Percentiles rank a stretch among this genome's conserved stretches.
Conservation (phyloP, 1,140 invertebrate genomes). For the Harlomillsia oculata region DNA sequence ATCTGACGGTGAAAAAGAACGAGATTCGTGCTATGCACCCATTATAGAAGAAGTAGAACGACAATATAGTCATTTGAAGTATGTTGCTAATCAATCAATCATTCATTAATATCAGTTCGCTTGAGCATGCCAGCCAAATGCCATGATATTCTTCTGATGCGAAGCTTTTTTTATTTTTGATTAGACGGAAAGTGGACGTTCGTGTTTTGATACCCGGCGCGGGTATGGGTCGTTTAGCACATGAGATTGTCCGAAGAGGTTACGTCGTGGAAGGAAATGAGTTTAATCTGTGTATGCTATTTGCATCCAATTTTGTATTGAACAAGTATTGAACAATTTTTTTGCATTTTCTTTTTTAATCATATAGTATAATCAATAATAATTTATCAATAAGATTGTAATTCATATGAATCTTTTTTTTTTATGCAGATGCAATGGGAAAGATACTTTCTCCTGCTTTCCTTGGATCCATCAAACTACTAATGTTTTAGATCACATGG, state of each 20-base stretch:
- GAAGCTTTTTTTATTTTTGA: constrained; percentile 8
- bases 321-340: constrained; percentile 56
- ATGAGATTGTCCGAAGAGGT: constrained; percentile 79
- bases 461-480: constrained; percentile 91
- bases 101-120: too few relatives aligned
- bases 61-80: constrained; percentile 52
- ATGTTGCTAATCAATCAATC: too few relatives aligned
- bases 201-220: constrained; percentile 56
- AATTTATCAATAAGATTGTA: constrained; percentile 1
- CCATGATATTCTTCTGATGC: too few relatives aligned
- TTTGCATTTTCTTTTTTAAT: neutral
- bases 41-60: constrained; percentile 74
- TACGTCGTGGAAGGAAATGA: constrained; percentile 91
- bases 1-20: constrained; percentile 64
- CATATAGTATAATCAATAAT: neutral
- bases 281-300: constrained; percentile 94
- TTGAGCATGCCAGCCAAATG: too few relatives aligned
- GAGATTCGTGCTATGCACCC: constrained; percentile 78
- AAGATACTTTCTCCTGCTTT: constrained; percentile 58
- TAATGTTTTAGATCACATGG: constrained; percentile 69
- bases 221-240: constrained; percentile 83
- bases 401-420: neutral
- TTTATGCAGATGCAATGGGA: constrained; percentile 47
- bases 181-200: constrained; percentile 20
- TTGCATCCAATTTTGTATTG: constrained; percentile 89